Evolutionary conservation across 2,797 vertebrate genomes (phyloP).

Genomic region (Pelobates cultripes): DNA sequence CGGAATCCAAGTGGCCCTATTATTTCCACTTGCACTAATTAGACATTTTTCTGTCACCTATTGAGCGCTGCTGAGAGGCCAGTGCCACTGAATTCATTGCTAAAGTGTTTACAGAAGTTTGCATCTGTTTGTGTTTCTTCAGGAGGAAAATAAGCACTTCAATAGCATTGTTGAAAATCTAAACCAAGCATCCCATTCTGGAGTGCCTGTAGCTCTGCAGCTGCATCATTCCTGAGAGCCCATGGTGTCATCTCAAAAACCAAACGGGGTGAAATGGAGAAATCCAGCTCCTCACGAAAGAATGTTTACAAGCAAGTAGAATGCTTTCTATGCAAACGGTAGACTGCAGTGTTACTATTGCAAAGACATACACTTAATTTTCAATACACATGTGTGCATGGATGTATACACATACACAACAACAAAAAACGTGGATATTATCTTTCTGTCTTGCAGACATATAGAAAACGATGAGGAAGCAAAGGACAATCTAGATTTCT

Average conservation of each 20-base stretch:
- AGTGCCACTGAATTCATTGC: slow-evolving; percentile 84
- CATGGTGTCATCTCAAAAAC: slow-evolving; percentile 42
- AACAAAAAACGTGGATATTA: too few species aligned
- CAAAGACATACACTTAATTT: too few species aligned
- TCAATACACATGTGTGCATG: too few species aligned
- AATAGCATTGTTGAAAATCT: slow-evolving; percentile 82
- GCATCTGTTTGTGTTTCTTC: slow-evolving; percentile 86
- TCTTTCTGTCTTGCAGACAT: too few species aligned
- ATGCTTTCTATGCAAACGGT: neutral
- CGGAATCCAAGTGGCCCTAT: slow-evolving; percentile 84
- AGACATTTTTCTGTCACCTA: slow-evolving; percentile 87
- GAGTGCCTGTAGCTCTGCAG: slow-evolving; percentile 71
- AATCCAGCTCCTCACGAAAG: neutral
- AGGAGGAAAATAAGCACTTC: slow-evolving; percentile 87
- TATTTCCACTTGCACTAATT: slow-evolving; percentile 87
- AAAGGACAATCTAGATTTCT: too few species aligned
- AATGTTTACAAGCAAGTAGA: slow-evolving; percentile 46
- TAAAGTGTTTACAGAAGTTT: slow-evolving; percentile 88
- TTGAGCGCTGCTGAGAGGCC: slow-evolving; percentile 82
- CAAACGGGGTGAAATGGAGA: slow-evolving; percentile 11
- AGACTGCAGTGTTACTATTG: neutral
- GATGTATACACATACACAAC: too few species aligned
- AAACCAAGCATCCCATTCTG: slow-evolving; percentile 77
- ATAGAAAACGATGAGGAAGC: too few species aligned
- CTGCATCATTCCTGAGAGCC: slow-evolving; percentile 73